Evolutionary conservation across 1,140 invertebrate species (phyloP), one percentile per base, ranked within the genome.

Genomic region (Coptotermes formosanus): DNA sequence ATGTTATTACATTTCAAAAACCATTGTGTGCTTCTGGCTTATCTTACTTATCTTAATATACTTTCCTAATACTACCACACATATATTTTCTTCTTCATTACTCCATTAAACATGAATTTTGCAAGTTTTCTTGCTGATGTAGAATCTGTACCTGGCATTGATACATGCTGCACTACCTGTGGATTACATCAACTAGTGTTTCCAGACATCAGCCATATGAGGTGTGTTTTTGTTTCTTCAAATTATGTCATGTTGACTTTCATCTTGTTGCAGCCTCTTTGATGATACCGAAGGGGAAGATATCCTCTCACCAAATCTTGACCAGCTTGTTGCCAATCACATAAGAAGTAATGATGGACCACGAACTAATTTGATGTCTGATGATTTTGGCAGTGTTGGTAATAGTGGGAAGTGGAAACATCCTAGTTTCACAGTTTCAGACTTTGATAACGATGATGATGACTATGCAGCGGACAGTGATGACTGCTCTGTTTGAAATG

Each of bases 291-390:
- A 88, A 52, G 93, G 93, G 86, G 93, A 94, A 85, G 94, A 94
- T 87, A 92, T 93, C 86, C 89, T 94, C 43, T 94, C 93, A 69
- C 93, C 93, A 44, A 93, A 94, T 88, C 88, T 94, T 87, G 94
- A 94, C 89, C 92, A 93, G n/a, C 91, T 93, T 85, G 91, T 93
- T n/a, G 87, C 25, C 82, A 85, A 59, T 82, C 48, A 82, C 23
- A 2, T 52, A 30, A 69, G 44, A 25, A n/a, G 32, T 64, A 45
- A 75, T 81, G 45, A 43, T 81, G 85, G 75, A 85, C 45, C 4
- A 43, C 0, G 32, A 69, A 75, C 19, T 25, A 45, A 55, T 52
- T 85, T 45, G 32, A 85, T 59, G 55, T 85, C 3, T 12, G n/a
- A 59, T 75, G 30, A n/a, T 44, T 45, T 38, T 82, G 75, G 16